Evolutionary conservation across 2,797 vertebrate species (phyloP).

Genomic region (Manis pentadactyla): DNA sequence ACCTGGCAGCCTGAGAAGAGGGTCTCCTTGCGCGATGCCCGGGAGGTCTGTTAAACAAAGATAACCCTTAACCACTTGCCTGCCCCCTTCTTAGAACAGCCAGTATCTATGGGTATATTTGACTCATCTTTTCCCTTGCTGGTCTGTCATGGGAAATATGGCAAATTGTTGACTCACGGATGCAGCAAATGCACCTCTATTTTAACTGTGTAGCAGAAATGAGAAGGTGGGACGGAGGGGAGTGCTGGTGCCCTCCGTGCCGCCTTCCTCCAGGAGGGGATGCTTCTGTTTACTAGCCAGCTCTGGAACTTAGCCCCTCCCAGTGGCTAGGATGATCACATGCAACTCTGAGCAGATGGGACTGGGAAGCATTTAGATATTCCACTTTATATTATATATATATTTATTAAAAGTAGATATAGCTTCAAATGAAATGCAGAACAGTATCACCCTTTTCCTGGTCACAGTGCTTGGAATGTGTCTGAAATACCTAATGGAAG

Average conservation of each 20-base stretch:
- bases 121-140: not conserved
- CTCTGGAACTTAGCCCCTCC: not conserved
- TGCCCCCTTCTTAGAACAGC: not conserved
- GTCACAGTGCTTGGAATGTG: not conserved
- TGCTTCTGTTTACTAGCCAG: not conserved
- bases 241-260: not conserved
- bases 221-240: not conserved
- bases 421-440: constrained; percentile 49
- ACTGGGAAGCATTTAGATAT: not conserved
- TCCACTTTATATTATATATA: not conserved
- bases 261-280: not conserved
- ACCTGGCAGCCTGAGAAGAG: not conserved
- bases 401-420: constrained; percentile 45
- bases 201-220: not conserved
- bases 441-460: not conserved
- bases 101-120: not conserved
- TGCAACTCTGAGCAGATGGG: not conserved
- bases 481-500: not conserved
- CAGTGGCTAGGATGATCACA: not conserved
- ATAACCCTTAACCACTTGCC: not conserved
- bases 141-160: not conserved
- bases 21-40: not conserved
- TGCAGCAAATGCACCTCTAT: not conserved
- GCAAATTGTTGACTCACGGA: not conserved
- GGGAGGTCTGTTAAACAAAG: not conserved